phyloP scores from a whole-genome alignment of 2,113 vertebrate genomes.

The Pyrgilauda ruficollis region DNA sequence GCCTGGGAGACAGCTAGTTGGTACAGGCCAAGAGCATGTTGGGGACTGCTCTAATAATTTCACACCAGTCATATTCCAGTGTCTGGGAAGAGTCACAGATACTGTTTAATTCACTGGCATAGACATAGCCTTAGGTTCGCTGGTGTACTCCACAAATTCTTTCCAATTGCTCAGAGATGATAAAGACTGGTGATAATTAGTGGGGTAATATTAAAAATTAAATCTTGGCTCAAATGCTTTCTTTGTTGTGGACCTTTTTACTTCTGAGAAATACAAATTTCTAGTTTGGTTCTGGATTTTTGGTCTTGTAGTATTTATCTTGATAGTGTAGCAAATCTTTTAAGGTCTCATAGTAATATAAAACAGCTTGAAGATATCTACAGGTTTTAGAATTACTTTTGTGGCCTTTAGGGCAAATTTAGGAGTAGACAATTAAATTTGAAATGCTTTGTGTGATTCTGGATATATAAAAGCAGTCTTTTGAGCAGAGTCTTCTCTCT shows the following conservation, averaged over 20 bases:
- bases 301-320: background rate
- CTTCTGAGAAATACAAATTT: background rate
- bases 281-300: background rate
- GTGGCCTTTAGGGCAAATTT: background rate
- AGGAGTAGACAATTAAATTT: background rate
- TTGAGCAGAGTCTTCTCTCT: background rate
- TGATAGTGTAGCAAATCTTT: background rate
- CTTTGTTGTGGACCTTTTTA: background rate
- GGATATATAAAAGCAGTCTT: background rate
- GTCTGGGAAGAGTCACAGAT: background rate
- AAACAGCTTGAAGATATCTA: background rate
- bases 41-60: background rate
- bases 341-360: background rate
- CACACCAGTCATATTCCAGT: background rate
- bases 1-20: background rate
- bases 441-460: background rate
- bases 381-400: background rate
- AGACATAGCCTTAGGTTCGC: background rate
- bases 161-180: background rate
- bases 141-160: background rate
- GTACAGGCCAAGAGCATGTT: slow-evolving; percentile 3
- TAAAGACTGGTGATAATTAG: background rate
- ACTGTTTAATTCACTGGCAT: background rate
- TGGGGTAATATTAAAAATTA: background rate
- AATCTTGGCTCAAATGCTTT: background rate